Conservation (phyloP, 2,888 invertebrate genomes). For the Embidobia sp. region DNA sequence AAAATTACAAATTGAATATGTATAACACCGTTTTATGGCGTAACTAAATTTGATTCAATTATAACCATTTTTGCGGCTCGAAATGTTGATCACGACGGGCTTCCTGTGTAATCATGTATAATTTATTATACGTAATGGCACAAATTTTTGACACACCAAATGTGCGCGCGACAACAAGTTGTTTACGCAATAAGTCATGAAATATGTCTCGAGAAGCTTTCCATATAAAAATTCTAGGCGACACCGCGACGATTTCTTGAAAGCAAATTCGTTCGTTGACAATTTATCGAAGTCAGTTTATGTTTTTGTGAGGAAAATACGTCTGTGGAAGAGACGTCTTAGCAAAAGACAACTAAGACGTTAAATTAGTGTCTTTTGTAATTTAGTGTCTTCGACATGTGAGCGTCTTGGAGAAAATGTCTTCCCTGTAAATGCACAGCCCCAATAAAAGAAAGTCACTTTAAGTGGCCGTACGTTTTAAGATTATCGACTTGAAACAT, state of each 20-base stretch:
- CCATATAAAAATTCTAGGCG: neutral
- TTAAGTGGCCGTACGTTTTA: too few relatives aligned
- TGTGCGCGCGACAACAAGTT: neutral
- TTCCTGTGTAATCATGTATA: neutral
- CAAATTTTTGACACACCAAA: neutral
- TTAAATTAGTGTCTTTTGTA: too few relatives aligned
- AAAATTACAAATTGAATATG: too few relatives aligned
- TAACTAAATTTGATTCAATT: neutral
- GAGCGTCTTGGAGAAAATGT: too few relatives aligned
- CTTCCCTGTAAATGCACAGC: too few relatives aligned
- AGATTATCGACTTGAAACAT: too few relatives aligned
- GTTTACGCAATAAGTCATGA: constrained; percentile 13
- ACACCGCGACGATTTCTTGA: constrained; percentile 11
- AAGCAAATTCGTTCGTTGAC: neutral
- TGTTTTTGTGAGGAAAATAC: too few relatives aligned
- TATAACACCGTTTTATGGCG: too few relatives aligned
- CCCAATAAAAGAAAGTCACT: too few relatives aligned
- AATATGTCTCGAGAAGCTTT: constrained; percentile 7
- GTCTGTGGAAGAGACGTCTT: too few relatives aligned
- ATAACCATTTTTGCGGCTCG: neutral
- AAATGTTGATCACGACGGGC: neutral
- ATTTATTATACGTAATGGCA: neutral
- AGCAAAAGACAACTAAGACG: too few relatives aligned
- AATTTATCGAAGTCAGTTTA: constrained; percentile 12
- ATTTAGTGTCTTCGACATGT: too few relatives aligned